Conservation (phyloP, 2,797 vertebrate species). For the Arctocebus calabarensis region DNA sequence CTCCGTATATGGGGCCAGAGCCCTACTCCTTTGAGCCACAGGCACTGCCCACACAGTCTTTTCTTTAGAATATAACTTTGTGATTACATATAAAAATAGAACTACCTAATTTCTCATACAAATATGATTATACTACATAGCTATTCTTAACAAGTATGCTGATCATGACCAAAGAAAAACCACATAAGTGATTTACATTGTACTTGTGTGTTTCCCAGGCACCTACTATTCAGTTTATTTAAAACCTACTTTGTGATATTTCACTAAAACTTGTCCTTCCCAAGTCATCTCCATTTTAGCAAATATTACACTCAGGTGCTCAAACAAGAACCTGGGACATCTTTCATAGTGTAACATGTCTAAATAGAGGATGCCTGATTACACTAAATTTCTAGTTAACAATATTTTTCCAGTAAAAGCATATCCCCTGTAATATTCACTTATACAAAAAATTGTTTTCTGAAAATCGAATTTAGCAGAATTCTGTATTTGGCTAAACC, state of each 20-base stretch:
- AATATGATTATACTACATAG: no score
- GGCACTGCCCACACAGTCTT: no score
- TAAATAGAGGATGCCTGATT: neutral
- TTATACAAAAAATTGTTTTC: neutral
- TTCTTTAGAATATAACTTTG: neutral
- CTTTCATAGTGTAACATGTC: neutral
- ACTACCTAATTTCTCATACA: accelerated
- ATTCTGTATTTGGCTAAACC: neutral
- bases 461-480: conserved; percentile 8
- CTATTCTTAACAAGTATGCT: neutral
- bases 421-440: neutral
- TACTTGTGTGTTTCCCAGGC: neutral
- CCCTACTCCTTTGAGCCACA: no score
- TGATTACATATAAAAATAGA: neutral
- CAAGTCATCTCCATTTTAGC: neutral
- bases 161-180: neutral
- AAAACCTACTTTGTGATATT: neutral
- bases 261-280: neutral
- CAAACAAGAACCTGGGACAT: neutral
- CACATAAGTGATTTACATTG: neutral
- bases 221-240: neutral
- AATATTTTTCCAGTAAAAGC: neutral
- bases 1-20: no score
- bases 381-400: neutral
- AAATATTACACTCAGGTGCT: neutral